Evolutionary conservation across 1,140 invertebrate genomes (phyloP), one percentile per base, ranked within the genome.

Genomic region (Antheraea mylitta): DNA sequence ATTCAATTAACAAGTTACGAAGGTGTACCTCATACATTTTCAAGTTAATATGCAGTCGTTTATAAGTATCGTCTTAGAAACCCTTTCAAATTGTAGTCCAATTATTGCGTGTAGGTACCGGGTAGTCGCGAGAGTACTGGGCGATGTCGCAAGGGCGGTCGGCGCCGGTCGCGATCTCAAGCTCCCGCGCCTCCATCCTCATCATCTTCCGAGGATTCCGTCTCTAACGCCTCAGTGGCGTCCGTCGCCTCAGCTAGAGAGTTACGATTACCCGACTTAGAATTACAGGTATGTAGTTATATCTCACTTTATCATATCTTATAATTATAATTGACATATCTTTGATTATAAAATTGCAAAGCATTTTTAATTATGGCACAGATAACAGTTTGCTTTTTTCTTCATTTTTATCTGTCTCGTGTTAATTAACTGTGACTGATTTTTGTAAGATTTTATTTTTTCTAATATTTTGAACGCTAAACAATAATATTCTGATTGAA

Each of bases 171-270:
- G 0, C 78, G 89, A 6, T 91, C 89, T 3, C 88, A 90, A 61
- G 87, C 86, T 0, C 88, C 87, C 7, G 85, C 85, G 0, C 83
- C 88, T 0, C 81, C 87, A 0, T 85, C 87, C 7, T 90, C 87
- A 0, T 91, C 89, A 6, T 90, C 88, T 5, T 90, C 88, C 2
- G 87, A 90, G 60, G 89, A 91, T 74, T 87, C 89, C 0, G 84
- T 87, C 0, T 89, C 87, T 10, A 89, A 90, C 58, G 84, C 87
- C 3, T 89, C 86, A 0, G 83, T 90, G 0, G 87, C 87, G 0
- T 89, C 86, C 0, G 83, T 90, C 4, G 87, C 89, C 0, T 90
- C 88, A 0, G 87, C 87, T 0, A 77, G 87, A 36, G 89, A 91
- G 59, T 71, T 91, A 2, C 65, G 89, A 13, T 69, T 86, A n/a